A percentile compares a stretch with the other conserved stretches of the same genome.
Evolutionary conservation across 2,888 invertebrate species (phyloP).

Genomic region (Drosophila colorata): DNA sequence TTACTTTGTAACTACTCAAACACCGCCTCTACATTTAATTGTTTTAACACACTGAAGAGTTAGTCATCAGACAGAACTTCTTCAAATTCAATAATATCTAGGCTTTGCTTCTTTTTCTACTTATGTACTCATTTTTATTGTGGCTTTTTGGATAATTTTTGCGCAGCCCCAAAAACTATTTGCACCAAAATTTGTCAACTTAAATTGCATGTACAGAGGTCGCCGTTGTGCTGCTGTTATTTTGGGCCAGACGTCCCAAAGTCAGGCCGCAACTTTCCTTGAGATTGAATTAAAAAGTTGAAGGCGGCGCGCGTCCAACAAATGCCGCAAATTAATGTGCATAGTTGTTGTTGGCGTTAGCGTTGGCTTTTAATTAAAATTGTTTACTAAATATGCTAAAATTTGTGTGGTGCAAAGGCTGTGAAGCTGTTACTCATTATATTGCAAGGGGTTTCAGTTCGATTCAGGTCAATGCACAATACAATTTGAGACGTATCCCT

Average conservation of each 20-base stretch:
- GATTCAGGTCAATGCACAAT: slow-evolving; percentile 76
- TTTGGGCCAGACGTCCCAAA: slow-evolving; percentile 40
- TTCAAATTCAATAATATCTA: slow-evolving; percentile 25
- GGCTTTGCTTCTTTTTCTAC: slow-evolving; percentile 6
- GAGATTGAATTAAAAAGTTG: slow-evolving; percentile 80
- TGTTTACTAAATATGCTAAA: slow-evolving; percentile 76
- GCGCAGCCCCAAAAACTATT: slow-evolving; percentile 64
- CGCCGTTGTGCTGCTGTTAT: slow-evolving; percentile 31
- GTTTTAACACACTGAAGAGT: too few relatives aligned
- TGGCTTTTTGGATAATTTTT: slow-evolving; percentile 41
- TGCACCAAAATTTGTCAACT: slow-evolving; percentile 78
- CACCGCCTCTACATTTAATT: too few relatives aligned
- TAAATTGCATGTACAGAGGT: slow-evolving; percentile 73
- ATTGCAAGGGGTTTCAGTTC: slow-evolving; percentile 19
- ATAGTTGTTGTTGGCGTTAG: slow-evolving; percentile 50
- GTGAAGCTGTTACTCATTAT: slow-evolving; percentile 22
- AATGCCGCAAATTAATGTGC: slow-evolving; percentile 77
- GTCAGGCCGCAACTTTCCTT: slow-evolving; percentile 53
- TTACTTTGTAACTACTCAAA: too few relatives aligned
- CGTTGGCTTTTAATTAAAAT: slow-evolving; percentile 73
- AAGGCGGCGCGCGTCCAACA: slow-evolving; percentile 55
- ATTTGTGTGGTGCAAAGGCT: slow-evolving; percentile 53
- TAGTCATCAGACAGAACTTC: too few relatives aligned
- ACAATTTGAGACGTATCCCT: slow-evolving; percentile 52
- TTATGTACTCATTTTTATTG: slow-evolving; percentile 4